Evolutionary conservation across 2,113 vertebrate species (phyloP).

Genomic region (Echinops telfairi): DNA sequence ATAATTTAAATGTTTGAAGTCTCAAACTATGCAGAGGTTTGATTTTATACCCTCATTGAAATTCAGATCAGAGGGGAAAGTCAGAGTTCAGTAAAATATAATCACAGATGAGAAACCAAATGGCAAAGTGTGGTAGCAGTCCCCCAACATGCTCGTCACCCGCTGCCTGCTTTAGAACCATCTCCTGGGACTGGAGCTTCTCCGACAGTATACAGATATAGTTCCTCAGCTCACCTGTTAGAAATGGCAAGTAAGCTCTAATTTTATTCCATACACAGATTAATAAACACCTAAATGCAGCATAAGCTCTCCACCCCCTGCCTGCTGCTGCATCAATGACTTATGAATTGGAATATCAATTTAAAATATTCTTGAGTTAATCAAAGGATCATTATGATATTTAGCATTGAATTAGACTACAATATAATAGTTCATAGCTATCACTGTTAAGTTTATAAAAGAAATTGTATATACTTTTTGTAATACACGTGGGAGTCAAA

Average conservation of each 20-base stretch:
- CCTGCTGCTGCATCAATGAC: slow-evolving; percentile 5
- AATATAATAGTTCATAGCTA: not conserved
- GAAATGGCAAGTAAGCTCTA: not conserved
- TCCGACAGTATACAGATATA: not conserved
- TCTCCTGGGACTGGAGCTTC: not conserved
- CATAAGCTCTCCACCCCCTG: not conserved
- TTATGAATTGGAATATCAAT: slow-evolving; percentile 5
- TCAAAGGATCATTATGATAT: slow-evolving; percentile 9
- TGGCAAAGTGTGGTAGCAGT: not conserved
- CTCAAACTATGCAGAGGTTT: slow-evolving; percentile 70
- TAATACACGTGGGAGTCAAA: not conserved
- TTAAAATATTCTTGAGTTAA: slow-evolving; percentile 36
- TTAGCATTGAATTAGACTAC: not conserved
- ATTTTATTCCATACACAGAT: slow-evolving; percentile 11
- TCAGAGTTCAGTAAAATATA: slow-evolving; percentile 67
- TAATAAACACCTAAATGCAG: not conserved
- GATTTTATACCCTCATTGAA: slow-evolving; percentile 64
- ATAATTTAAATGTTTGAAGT: slow-evolving; percentile 63
- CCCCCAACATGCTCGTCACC: not conserved
- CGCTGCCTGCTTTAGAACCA: not conserved
- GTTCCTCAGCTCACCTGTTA: slow-evolving; percentile 38
- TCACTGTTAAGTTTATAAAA: not conserved
- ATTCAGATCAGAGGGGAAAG: slow-evolving; percentile 67
- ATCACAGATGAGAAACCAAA: slow-evolving; percentile 58
- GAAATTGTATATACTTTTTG: not conserved